phyloP scores from a whole-genome alignment of 2,113 vertebrate species.

The Gracilinanus agilis region DNA sequence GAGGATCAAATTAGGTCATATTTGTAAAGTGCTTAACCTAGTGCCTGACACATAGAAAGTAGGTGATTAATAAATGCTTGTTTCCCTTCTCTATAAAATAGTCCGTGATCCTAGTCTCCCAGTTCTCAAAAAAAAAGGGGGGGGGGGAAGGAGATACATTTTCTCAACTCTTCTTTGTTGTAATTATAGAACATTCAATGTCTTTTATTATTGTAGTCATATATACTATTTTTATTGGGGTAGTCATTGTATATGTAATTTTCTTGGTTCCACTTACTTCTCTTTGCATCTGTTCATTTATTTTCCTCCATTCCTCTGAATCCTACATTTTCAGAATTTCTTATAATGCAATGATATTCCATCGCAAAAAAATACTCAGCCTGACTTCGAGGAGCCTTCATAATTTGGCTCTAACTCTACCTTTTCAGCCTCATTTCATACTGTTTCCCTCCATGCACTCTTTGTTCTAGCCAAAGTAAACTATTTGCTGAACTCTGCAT shows the following conservation, averaged over 20 bases:
- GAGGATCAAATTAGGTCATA: not conserved
- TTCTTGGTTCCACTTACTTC: not conserved
- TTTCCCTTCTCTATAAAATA: not conserved
- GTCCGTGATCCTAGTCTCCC: not conserved
- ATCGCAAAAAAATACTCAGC: not conserved
- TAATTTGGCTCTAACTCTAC: not conserved
- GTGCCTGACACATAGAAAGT: not conserved
- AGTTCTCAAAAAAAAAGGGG: not conserved
- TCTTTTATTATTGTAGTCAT: not conserved
- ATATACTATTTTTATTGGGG: not conserved
- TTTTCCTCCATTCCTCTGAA: not conserved
- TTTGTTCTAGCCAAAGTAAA: not conserved
- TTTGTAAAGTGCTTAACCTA: not conserved
- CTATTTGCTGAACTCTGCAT: slow-evolving; percentile 4
- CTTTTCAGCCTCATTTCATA: not conserved
- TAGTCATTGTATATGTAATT: not conserved
- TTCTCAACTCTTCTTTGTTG: not conserved
- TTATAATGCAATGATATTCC: not conserved
- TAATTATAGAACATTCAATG: not conserved
- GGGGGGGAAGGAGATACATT: not conserved
- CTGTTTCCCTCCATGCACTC: not conserved
- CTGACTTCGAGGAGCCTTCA: not conserved
- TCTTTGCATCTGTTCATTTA: not conserved
- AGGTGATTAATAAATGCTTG: not conserved
- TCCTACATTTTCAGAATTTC: not conserved